Evolutionary conservation across 2,888 invertebrate genomes (phyloP).

Genomic region (Azorinus chamasolen): DNA sequence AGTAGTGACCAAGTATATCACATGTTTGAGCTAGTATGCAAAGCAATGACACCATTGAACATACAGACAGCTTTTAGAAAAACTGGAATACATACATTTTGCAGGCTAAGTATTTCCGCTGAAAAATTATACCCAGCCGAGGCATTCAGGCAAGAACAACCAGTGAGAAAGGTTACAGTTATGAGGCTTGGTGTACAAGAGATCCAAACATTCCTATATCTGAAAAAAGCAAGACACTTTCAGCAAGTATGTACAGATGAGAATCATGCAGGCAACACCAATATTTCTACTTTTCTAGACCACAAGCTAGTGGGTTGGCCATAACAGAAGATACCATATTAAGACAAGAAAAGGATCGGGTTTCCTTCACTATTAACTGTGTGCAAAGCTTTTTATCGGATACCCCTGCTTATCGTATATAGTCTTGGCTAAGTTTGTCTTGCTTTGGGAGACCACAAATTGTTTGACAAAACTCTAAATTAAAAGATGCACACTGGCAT

Average conservation of each 20-base stretch:
- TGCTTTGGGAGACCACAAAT: no score
- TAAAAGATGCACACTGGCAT: no score
- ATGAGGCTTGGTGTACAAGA: conserved; percentile 4
- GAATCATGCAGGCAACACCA: neutral
- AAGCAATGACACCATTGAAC: neutral
- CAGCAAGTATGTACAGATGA: neutral
- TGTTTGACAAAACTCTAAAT: no score
- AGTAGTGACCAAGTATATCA: no score
- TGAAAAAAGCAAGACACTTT: neutral
- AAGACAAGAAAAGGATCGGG: no score
- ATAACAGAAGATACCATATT: conserved; percentile 3
- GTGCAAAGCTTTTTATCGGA: no score
- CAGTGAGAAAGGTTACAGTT: conserved; percentile 9
- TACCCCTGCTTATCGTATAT: no score
- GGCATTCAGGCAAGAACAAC: neutral
- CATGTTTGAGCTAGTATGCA: no score
- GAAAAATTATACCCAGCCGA: conserved; percentile 1
- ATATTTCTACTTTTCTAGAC: neutral
- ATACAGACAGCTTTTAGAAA: conserved; percentile 2
- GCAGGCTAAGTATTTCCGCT: neutral
- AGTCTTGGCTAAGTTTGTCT: no score
- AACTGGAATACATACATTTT: neutral
- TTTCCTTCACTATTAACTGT: no score
- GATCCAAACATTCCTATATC: neutral
- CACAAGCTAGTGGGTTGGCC: neutral